Conservation (phyloP, 1,140 invertebrate species). For the Patella vulgata region DNA sequence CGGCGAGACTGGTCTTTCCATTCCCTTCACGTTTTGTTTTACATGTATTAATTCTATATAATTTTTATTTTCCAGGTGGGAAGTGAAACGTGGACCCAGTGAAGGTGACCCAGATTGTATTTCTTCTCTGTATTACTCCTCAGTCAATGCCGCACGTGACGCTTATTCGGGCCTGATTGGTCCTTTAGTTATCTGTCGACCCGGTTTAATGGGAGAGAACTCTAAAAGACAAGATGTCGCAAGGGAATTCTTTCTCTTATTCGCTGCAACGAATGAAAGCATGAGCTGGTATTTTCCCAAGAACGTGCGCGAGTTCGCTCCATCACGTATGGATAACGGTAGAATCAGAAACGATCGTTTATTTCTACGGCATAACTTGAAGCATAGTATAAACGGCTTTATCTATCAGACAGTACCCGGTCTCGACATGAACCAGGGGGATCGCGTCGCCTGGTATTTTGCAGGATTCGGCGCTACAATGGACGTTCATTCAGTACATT, state of each 20-base stretch:
- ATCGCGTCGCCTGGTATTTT: slow-evolving; percentile 52
- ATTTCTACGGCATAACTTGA: slow-evolving; percentile 17
- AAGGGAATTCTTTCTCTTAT: slow-evolving; percentile 48
- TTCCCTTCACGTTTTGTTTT: too few relatives aligned
- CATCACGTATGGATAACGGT: slow-evolving; percentile 26
- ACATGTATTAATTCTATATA: not conserved
- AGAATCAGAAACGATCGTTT: slow-evolving; percentile 34
- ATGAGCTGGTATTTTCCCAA: slow-evolving; percentile 37
- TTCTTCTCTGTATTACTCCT: slow-evolving; percentile 44
- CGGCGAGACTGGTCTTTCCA: too few relatives aligned
- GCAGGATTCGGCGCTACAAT: slow-evolving; percentile 47
- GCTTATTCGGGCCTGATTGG: slow-evolving; percentile 44
- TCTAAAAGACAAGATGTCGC: slow-evolving; percentile 22
- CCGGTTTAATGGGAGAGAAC: slow-evolving; percentile 28
- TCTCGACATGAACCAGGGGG: slow-evolving; percentile 45
- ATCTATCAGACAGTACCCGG: slow-evolving; percentile 49
- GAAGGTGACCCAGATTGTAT: slow-evolving; percentile 39
- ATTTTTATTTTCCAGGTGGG: slow-evolving; percentile 12
- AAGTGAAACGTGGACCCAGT: slow-evolving; percentile 16
- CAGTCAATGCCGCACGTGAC: slow-evolving; percentile 36
- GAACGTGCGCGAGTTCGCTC: slow-evolving; percentile 13
- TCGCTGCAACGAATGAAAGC: slow-evolving; percentile 35
- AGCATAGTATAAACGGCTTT: slow-evolving; percentile 51
- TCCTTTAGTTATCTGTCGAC: slow-evolving; percentile 43
- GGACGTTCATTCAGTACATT: slow-evolving; percentile 57